Base-by-base conservation (phyloP, 2,888 invertebrate genomes). In the Axea sp. region DNA sequence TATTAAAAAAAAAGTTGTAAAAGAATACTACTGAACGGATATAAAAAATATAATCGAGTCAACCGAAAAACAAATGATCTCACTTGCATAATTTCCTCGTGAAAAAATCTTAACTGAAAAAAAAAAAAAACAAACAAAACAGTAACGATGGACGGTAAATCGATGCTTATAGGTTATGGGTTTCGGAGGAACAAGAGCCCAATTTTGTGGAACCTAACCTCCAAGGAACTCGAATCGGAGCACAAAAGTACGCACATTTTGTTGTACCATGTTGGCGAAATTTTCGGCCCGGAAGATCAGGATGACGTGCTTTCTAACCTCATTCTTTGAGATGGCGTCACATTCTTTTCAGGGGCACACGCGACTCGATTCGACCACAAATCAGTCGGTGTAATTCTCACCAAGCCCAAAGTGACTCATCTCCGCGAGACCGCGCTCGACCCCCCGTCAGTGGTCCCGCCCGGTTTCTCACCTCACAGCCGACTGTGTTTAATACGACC, bases 391-490 rank as follows among this genome's bases (percentile, higher is more conserved):
- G 6, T 8, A 12, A 41, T 9, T 51, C 1, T 51, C 14, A 37
- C 7, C 14, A 24, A 30, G 4, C 17, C 5, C 3, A 4, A 15
- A 8, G 11, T 8, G 19, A 1, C 9, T 17, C 47, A 39, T 45
- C 4, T 1, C 12, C 11, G 1, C 7, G 8, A 1, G 3, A 41
- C 11, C 7, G 7, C 11, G 1, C 24, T 41, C 24, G 12, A n/a
- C 24, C 22, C 4, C 14, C 11, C 12, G 1, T 24, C 1, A 7
- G 24, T 11, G 6, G n/a, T 14, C 51, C 5, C 17, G n/a, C 9
- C 7, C 22, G 11, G 5, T 45, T 65, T 41, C 28, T 41, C 49
- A 49, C 62, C 62, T 62, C 62, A 47, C 45, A n/a, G 37, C 26
- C 59, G 31, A 28, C 31, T 8, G 6, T 57, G 41, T 57, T 43